Percentiles rank a stretch among this genome's conserved stretches.
These are phyloP conservation scores for Aphidius colemani DNA, from an alignment of 2,888 invertebrate species.

Conservation along the genomic window DNA sequence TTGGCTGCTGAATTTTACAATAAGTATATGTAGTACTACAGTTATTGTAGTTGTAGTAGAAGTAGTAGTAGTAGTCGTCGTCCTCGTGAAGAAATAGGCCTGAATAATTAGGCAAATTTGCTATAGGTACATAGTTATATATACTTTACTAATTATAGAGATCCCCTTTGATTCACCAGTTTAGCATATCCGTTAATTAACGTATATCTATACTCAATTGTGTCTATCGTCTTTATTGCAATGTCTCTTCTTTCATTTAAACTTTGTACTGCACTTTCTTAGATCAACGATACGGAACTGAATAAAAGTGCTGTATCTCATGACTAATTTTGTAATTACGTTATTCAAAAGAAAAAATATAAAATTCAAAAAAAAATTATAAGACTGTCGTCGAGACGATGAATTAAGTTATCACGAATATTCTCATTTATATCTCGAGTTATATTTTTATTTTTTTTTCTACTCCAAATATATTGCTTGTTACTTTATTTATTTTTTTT, in stretches of 20 bases:
- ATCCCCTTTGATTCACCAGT: constrained; percentile 48
- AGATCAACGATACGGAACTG: too few species aligned
- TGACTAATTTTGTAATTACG: neutral
- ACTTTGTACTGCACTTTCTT: too few species aligned
- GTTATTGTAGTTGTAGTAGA: neutral
- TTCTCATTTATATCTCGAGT: too few species aligned
- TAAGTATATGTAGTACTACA: neutral
- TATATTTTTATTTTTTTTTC: too few species aligned
- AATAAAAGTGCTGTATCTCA: neutral
- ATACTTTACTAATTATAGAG: constrained; percentile 48
- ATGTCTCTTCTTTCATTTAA: neutral
- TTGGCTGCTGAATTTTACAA: constrained; percentile 15
- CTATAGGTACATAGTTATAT: too few species aligned
- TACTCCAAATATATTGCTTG: too few species aligned
- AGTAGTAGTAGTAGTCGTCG: constrained; percentile 22
- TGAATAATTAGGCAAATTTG: constrained; percentile 45
- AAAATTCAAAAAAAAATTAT: neutral
- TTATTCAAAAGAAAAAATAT: neutral
- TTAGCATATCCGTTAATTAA: constrained; percentile 57
- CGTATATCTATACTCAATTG: constrained; percentile 32
- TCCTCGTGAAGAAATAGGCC: constrained; percentile 50
- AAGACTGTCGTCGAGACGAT: neutral
- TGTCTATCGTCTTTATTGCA: constrained; percentile 4
- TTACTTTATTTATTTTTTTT: too few species aligned
- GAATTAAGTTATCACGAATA: too few species aligned